A percentile compares a stretch with the other conserved stretches of the same genome.
Conservation (phyloP, 2,113 vertebrate species). For the Periophthalmus modestus region DNA sequence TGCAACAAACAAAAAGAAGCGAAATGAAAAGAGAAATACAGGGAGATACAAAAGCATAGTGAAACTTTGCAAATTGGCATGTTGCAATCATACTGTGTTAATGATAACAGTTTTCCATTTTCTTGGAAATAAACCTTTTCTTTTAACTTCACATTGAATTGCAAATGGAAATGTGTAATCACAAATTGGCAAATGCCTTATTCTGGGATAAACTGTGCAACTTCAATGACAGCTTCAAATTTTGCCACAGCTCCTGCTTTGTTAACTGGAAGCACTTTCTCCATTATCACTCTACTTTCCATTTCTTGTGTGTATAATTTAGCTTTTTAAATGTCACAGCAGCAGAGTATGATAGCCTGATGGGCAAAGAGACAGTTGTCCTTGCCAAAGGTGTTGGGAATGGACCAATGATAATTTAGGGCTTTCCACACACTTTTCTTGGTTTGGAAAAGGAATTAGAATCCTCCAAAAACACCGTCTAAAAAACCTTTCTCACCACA, state of each 20-base stretch:
- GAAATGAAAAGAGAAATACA: background rate
- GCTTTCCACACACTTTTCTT: slow-evolving; percentile 22
- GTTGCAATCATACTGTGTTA: background rate
- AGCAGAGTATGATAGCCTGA: slow-evolving; percentile 14
- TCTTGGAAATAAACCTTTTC: background rate
- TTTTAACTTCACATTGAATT: background rate
- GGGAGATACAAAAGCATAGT: background rate
- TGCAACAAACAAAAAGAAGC: background rate
- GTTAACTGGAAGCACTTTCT: background rate
- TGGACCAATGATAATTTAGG: slow-evolving; percentile 26
- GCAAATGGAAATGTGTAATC: background rate
- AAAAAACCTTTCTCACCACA: slow-evolving; percentile 20
- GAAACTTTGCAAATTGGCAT: background rate
- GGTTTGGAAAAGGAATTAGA: slow-evolving; percentile 32
- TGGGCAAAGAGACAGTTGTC: slow-evolving; percentile 9
- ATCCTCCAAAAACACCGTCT: slow-evolving; percentile 17
- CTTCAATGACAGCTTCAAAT: background rate
- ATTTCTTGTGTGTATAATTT: background rate
- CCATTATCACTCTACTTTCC: background rate
- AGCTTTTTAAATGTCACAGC: background rate
- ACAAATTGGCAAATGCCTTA: background rate
- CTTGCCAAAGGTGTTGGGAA: slow-evolving; percentile 17
- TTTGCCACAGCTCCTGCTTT: background rate
- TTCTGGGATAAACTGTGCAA: background rate
- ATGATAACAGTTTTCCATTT: background rate